Evolutionary conservation across 2,888 invertebrate species (phyloP), one percentile per base, ranked within the genome.

Genomic region (Masnerella sp.): DNA sequence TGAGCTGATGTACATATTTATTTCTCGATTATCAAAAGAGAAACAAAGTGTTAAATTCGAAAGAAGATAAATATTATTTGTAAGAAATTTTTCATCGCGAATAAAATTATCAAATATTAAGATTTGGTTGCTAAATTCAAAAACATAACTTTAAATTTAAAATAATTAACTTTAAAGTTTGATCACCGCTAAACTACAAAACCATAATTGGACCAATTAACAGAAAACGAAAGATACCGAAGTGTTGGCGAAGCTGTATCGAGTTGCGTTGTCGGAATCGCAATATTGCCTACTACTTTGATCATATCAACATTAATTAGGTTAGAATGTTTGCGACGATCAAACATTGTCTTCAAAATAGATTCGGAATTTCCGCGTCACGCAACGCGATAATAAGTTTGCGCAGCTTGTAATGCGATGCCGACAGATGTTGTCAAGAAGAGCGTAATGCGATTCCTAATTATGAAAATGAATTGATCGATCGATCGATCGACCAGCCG

Each of bases 281-380:
- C 51, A 47, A 49, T 12, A 47, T n/a, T 47, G 61, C 32, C 30
- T 45, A 52, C 32, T 47, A 69, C 61, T 69, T 62, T 69, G 61
- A 61, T 69, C 47, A 62, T 69, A 62, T 62, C 61, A 62, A 38
- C 69, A 69, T 69, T 69, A 69, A 69, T 69, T 61, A 69, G 54
- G 69, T 69, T 62, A 69, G 47, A 54, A 69, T 62, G 69, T 69
- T 69, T 62, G 54, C 54, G 32, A 47, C 36, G 61, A 69, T 69
- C 54, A 54, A 62, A 69, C 69, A 62, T 69, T 69, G 59, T 69
- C 51, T 36, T 61, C 47, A 54, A 61, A 69, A 69, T 69, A 11
- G 42, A 61, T 47, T 61, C 52, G 32, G 12, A 61, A 69, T 69
- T 69, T 47, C 38, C 61, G 47, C 54, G 40, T 54, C 61, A 54